These are phyloP conservation scores for Strix aluco DNA, from an alignment of 2,113 vertebrate genomes.

Conservation along the genomic window DNA sequence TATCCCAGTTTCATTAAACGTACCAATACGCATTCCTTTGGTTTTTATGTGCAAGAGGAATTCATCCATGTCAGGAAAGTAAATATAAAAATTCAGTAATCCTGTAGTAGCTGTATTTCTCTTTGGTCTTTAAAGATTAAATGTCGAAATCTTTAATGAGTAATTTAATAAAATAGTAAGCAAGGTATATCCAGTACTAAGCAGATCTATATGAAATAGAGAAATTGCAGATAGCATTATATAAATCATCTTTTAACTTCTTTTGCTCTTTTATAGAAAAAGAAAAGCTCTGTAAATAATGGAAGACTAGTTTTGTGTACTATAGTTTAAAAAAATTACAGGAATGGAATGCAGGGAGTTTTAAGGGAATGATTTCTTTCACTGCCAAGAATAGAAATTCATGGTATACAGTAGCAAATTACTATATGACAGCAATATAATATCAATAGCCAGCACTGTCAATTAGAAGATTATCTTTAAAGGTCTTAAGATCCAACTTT, in stretches of 20 bases:
- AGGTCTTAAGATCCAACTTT: background rate
- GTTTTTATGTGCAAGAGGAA: background rate
- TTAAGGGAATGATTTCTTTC: background rate
- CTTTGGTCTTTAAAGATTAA: background rate
- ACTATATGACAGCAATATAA: background rate
- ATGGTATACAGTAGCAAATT: background rate
- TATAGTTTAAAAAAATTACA: background rate
- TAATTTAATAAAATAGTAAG: background rate
- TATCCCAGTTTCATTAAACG: rapidly evolving
- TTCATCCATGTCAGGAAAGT: background rate
- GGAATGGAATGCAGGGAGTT: background rate
- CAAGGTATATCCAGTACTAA: background rate
- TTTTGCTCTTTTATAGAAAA: background rate
- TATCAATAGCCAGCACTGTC: background rate
- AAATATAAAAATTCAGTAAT: background rate
- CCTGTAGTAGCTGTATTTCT: background rate
- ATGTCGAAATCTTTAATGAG: background rate
- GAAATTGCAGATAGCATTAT: background rate
- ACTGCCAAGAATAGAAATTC: background rate
- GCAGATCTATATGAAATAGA: background rate
- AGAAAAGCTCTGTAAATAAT: background rate
- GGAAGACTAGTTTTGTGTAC: background rate
- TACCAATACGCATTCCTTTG: background rate
- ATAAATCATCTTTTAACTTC: background rate
- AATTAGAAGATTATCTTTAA: background rate